These are phyloP conservation scores for Epizoanthus illoricatus DNA, from an alignment of 92 coral and sea anemone genomes.

Conservation along the genomic window DNA sequence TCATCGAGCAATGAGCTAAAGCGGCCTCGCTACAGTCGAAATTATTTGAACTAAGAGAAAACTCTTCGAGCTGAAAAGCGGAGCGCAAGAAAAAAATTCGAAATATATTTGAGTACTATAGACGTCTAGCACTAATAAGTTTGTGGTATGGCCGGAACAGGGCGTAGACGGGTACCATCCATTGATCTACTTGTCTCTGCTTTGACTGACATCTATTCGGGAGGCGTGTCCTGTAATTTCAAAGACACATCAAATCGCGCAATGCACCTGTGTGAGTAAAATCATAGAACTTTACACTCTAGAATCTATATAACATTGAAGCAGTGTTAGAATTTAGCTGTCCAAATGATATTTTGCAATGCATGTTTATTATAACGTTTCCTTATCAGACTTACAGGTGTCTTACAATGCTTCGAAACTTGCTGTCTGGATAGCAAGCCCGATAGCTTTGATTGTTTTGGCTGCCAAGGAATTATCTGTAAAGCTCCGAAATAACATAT, in stretches of 20 bases:
- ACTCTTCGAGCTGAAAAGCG: not conserved
- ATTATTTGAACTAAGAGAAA: not conserved
- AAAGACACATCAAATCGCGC: constrained; percentile 16
- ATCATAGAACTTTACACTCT: not conserved
- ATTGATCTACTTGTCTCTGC: constrained; percentile 34
- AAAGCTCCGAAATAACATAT: too few relatives aligned
- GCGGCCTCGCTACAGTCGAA: constrained; percentile 12
- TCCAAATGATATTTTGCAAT: too few relatives aligned
- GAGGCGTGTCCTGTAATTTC: constrained; percentile 3
- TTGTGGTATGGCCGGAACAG: constrained; percentile 22
- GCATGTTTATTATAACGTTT: too few relatives aligned
- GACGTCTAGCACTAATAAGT: not conserved
- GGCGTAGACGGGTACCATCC: not conserved
- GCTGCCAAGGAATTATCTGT: too few relatives aligned
- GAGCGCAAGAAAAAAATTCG: not conserved
- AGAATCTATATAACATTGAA: too few relatives aligned
- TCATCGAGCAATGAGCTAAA: constrained; percentile 37
- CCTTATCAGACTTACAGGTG: too few relatives aligned
- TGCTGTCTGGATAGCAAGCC: too few relatives aligned
- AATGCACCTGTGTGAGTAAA: constrained; percentile 29
- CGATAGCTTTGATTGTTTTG: too few relatives aligned
- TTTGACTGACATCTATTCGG: constrained; percentile 1
- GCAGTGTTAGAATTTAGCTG: too few relatives aligned
- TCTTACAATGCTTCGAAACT: too few relatives aligned
- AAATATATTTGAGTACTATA: not conserved